These are phyloP conservation scores for Lethrus apterus DNA, from an alignment of 1,140 invertebrate genomes.

Conservation along the genomic window DNA sequence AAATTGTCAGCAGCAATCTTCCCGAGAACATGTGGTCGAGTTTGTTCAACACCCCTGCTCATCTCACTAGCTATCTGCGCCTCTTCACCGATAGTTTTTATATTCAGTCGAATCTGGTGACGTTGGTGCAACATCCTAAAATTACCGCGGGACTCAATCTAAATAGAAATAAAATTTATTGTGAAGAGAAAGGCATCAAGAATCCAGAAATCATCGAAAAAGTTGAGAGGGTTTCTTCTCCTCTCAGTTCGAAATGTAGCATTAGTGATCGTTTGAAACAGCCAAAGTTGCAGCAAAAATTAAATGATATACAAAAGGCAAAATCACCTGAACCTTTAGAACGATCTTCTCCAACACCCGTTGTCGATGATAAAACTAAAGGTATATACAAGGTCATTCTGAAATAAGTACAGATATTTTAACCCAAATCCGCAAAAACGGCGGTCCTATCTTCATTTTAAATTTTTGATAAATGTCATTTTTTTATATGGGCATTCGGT, in stretches of 20 bases:
- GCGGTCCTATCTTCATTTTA: too few species aligned
- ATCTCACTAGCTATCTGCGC: conserved; percentile 79
- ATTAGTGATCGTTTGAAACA: conserved; percentile 38
- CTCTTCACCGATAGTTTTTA: conserved; percentile 86
- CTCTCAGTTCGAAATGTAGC: conserved; percentile 25
- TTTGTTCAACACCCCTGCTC: conserved; percentile 79
- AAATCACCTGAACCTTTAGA: conserved; percentile 28
- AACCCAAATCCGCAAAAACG: too few species aligned
- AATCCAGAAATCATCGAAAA: not conserved
- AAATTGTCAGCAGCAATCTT: conserved; percentile 68
- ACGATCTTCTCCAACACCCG: conserved; percentile 8
- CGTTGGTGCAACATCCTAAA: conserved; percentile 58
- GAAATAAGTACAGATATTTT: too few species aligned
- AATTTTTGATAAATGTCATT: too few species aligned
- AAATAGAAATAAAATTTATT: conserved; percentile 7
- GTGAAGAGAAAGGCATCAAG: conserved; percentile 3
- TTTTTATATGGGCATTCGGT: too few species aligned
- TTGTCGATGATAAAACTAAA: conserved; percentile 9
- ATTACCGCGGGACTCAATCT: conserved; percentile 12
- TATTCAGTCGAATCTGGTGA: conserved; percentile 83
- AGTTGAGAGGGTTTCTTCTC: conserved; percentile 1
- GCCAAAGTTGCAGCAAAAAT: conserved; percentile 34
- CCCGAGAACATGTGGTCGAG: conserved; percentile 69
- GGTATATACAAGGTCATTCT: conserved; percentile 16
- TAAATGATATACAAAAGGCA: conserved; percentile 23